phyloP scores from a whole-genome alignment of 1,140 invertebrate genomes.

The Drosophila albomicans region DNA sequence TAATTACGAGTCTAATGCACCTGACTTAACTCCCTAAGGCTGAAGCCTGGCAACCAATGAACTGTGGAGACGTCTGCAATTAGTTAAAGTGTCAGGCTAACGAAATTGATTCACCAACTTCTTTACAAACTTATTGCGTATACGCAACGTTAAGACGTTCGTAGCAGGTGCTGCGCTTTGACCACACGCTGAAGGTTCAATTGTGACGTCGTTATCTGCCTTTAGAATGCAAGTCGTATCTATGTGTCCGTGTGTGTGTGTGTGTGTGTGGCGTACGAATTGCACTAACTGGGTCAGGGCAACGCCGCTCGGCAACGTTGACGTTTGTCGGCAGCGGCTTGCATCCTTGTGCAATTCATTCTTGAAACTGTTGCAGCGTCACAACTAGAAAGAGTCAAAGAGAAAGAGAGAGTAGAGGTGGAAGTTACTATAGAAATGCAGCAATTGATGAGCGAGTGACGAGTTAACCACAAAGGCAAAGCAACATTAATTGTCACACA shows the following conservation, averaged over 20 bases:
- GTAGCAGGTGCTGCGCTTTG: slow-evolving; percentile 7
- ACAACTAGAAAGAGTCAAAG: neutral
- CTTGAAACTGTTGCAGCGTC: slow-evolving; percentile 28
- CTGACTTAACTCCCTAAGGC: neutral
- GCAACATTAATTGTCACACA: slow-evolving; percentile 11
- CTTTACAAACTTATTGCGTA: slow-evolving; percentile 64
- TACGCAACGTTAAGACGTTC: slow-evolving; percentile 28
- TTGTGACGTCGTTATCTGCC: slow-evolving; percentile 66
- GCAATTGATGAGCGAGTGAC: slow-evolving; percentile 5
- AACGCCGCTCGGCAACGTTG: slow-evolving; percentile 50
- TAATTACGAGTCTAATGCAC: neutral
- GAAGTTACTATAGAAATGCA: neutral
- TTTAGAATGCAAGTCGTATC: slow-evolving; percentile 1
- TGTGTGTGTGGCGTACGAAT: slow-evolving; percentile 12
- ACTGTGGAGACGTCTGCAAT: slow-evolving; percentile 22
- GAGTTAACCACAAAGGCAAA: neutral
- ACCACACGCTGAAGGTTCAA: slow-evolving; percentile 64
- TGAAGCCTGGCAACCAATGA: slow-evolving; percentile 7
- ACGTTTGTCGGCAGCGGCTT: slow-evolving; percentile 28
- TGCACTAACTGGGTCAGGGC: slow-evolving; percentile 75
- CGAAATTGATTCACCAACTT: slow-evolving; percentile 59
- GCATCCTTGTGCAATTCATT: slow-evolving; percentile 30
- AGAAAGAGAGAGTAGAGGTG: neutral
- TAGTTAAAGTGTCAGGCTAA: slow-evolving; percentile 32
- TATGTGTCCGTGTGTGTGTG: neutral